Evolutionary conservation across 2,888 invertebrate genomes (phyloP).

Genomic region (Laspeyria flexula): DNA sequence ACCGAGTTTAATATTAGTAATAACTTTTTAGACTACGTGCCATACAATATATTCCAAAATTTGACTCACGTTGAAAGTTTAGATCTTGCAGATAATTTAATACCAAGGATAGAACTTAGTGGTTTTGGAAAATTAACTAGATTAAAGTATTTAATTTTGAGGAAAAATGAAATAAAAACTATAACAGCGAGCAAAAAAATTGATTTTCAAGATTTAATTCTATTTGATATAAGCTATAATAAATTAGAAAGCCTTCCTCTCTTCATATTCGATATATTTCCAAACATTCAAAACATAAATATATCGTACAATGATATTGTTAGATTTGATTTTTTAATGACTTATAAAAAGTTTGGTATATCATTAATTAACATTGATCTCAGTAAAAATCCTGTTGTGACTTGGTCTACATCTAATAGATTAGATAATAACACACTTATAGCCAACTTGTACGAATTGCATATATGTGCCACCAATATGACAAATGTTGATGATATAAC

Average conservation of each 20-base stretch:
- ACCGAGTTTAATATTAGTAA: constrained; percentile 91
- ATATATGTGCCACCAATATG: constrained; percentile 75
- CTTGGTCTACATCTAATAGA: constrained; percentile 64
- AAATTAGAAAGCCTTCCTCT: constrained; percentile 67
- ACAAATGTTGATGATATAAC: constrained; percentile 87
- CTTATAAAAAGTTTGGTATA: constrained; percentile 60
- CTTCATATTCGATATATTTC: constrained; percentile 73
- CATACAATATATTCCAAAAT: constrained; percentile 91
- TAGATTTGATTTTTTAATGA: constrained; percentile 69
- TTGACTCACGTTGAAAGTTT: constrained; percentile 90
- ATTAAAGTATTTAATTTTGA: constrained; percentile 71
- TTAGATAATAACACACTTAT: constrained; percentile 69
- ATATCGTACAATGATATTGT: constrained; percentile 76
- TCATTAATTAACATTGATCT: constrained; percentile 75
- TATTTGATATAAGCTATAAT: constrained; percentile 76
- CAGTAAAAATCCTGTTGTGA: constrained; percentile 73
- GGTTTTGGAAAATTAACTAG: constrained; percentile 72
- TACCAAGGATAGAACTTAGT: constrained; percentile 90
- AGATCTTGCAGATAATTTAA: constrained; percentile 88
- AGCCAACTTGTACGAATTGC: constrained; percentile 75
- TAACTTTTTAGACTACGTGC: constrained; percentile 91
- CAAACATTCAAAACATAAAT: constrained; percentile 76
- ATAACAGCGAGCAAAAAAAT: constrained; percentile 70
- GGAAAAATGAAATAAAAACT: constrained; percentile 76
- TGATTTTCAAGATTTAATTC: constrained; percentile 64